Percentiles rank a stretch among this genome's conserved stretches.
These are phyloP conservation scores for Chaetura pelagica DNA, from an alignment of 2,113 vertebrate species.

Conservation along the genomic window DNA sequence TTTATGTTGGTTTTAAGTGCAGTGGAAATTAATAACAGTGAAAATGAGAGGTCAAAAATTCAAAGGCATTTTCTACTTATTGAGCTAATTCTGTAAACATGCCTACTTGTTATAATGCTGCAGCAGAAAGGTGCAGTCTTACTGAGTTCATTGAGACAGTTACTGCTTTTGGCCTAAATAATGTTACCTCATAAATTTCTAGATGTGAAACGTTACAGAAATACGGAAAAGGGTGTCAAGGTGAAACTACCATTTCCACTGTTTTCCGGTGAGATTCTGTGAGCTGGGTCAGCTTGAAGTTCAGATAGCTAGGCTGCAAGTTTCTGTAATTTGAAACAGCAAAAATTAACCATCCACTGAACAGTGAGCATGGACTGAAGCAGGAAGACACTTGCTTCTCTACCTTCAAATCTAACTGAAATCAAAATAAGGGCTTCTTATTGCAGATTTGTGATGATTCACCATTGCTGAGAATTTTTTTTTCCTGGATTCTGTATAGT, in stretches of 20 bases:
- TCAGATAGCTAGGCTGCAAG: conserved; percentile 4
- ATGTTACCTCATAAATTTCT: background rate
- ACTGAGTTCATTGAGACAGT: background rate
- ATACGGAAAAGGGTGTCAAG: background rate
- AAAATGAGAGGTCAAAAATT: background rate
- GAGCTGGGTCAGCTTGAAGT: conserved; percentile 3
- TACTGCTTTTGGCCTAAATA: conserved; percentile 10
- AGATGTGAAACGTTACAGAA: conserved; percentile 26
- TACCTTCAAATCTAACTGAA: conserved; percentile 4
- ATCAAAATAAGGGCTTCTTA: conserved; percentile 7
- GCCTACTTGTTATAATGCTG: background rate
- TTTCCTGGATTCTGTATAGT: conserved; percentile 42
- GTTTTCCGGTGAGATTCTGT: conserved; percentile 40
- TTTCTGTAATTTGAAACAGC: conserved; percentile 54
- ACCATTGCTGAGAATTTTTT: conserved; percentile 41
- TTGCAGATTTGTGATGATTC: conserved; percentile 31
- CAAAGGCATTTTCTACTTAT: background rate
- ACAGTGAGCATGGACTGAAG: background rate
- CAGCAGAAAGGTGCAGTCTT: background rate
- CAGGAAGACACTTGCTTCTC: conserved; percentile 3
- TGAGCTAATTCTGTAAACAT: background rate
- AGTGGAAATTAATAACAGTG: background rate
- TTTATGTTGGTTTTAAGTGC: background rate
- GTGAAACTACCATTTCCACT: conserved; percentile 26
- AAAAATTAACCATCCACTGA: conserved; percentile 23